Evolutionary conservation across 37 sponge, comb jelly and placozoan species (phyloP).

Genomic region (Oscarella lobularis): DNA sequence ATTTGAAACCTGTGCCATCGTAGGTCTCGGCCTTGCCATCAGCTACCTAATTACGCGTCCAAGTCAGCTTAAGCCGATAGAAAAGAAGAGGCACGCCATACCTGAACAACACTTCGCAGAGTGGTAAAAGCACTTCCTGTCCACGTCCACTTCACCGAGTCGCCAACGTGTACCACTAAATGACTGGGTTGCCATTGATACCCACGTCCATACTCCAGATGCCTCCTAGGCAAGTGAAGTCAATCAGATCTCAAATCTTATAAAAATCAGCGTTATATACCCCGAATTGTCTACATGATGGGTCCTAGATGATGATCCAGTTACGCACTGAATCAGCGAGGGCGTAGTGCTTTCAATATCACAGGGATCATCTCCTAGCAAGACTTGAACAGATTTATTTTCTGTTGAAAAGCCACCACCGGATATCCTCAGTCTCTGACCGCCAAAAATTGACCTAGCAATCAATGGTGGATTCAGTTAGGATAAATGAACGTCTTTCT

Average conservation of each 20-base stretch:
- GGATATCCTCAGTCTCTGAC: slow-evolving; percentile 36
- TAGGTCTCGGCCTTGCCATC: slow-evolving; percentile 11
- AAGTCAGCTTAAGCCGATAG: too few species aligned
- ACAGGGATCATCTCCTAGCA: slow-evolving; percentile 29
- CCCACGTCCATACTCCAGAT: slow-evolving; percentile 48
- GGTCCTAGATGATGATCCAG: not conserved
- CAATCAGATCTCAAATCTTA: not conserved
- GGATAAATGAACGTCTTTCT: not conserved
- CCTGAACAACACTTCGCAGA: slow-evolving; percentile 38
- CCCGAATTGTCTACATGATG: slow-evolving; percentile 1
- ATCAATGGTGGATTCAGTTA: not conserved
- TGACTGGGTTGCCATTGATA: slow-evolving; percentile 38
- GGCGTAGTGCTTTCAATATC: not conserved
- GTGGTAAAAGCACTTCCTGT: slow-evolving; percentile 39
- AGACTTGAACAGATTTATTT: slow-evolving; percentile 12
- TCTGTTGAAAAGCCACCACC: slow-evolving; percentile 42
- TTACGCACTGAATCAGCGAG: not conserved
- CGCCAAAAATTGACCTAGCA: slow-evolving; percentile 62
- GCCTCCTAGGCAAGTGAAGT: slow-evolving; percentile 5
- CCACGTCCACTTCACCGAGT: slow-evolving; percentile 57
- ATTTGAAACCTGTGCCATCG: slow-evolving; percentile 35
- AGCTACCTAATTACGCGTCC: not conserved
- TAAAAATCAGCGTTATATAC: not conserved
- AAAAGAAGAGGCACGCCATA: not conserved
- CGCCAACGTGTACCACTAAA: slow-evolving; percentile 38